A percentile compares a stretch with the other conserved stretches of the same genome.
These are phyloP conservation scores for Nixonia krombeini DNA, from an alignment of 1,140 invertebrate species.

Conservation along the genomic window DNA sequence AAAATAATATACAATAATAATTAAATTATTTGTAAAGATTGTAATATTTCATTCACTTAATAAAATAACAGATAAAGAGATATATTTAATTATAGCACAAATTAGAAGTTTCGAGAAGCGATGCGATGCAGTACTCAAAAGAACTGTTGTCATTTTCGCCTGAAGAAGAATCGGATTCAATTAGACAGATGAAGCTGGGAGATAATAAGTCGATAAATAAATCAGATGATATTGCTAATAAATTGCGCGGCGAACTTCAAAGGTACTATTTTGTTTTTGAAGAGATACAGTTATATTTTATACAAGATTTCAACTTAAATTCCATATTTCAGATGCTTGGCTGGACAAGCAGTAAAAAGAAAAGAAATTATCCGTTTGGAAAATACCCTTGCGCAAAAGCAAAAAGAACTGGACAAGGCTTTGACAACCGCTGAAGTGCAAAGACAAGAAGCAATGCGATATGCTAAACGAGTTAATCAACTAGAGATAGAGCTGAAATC, in stretches of 20 bases:
- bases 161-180: constrained; percentile 64
- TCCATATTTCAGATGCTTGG: constrained; percentile 52
- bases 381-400: constrained; percentile 56
- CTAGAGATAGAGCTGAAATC: constrained; percentile 63
- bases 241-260: constrained; percentile 57
- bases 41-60: too few species aligned
- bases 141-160: constrained; percentile 48
- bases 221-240: constrained; percentile 57
- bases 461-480: constrained; percentile 56
- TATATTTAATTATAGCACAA: constrained; percentile 59
- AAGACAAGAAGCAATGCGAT: constrained; percentile 51
- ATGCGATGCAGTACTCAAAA: constrained; percentile 54
- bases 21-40: too few species aligned
- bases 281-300: neutral
- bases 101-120: constrained; percentile 54
- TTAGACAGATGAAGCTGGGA: constrained; percentile 62
- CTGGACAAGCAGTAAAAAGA: constrained; percentile 58
- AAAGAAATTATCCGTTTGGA: constrained; percentile 65
- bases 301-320: neutral
- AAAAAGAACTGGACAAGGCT: constrained; percentile 59
- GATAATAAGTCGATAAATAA: constrained; percentile 54
- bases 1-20: too few species aligned
- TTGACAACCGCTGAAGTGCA: constrained; percentile 34
- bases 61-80: too few species aligned
- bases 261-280: constrained; percentile 45